Conservation (phyloP, 2,113 vertebrate species). For the Scomber colias region DNA sequence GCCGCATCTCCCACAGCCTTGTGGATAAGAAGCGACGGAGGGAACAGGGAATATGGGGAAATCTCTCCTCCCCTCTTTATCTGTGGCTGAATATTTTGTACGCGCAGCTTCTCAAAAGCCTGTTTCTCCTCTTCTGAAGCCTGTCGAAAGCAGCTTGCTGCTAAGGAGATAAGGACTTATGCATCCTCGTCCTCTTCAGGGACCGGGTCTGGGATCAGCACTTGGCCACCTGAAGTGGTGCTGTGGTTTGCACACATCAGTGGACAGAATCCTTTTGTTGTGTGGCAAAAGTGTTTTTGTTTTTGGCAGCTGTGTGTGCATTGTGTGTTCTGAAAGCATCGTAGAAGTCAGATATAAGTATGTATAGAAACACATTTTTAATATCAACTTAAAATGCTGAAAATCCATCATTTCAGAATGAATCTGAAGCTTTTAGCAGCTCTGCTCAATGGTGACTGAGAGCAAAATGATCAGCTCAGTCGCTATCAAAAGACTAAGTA, state of each 20-base stretch:
- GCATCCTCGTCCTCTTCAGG: slow-evolving; percentile 48
- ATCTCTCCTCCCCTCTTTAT: slow-evolving; percentile 54
- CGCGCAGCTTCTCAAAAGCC: slow-evolving; percentile 51
- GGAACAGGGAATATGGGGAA: slow-evolving; percentile 12
- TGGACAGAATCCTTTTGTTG: slow-evolving; percentile 22
- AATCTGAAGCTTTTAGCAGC: too few species aligned
- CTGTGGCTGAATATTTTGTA: slow-evolving; percentile 58
- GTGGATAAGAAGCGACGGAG: slow-evolving; percentile 36
- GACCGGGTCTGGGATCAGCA: slow-evolving; percentile 49
- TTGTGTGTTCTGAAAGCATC: not conserved
- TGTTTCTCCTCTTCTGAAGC: slow-evolving; percentile 50
- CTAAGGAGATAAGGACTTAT: slow-evolving; percentile 68
- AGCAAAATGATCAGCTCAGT: too few species aligned
- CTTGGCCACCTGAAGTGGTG: slow-evolving; percentile 53
- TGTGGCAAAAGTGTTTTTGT: not conserved
- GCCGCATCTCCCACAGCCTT: slow-evolving; percentile 17
- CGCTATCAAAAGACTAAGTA: too few species aligned
- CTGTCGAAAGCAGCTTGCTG: slow-evolving; percentile 64
- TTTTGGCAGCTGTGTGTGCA: not conserved
- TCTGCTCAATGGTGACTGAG: too few species aligned
- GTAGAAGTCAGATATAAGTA: not conserved
- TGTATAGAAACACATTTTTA: not conserved
- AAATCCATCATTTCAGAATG: too few species aligned
- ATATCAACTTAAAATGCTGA: too few species aligned
- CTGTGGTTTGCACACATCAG: slow-evolving; percentile 5